These are phyloP conservation scores for Falco concolor DNA, from an alignment of 2,797 vertebrate species.

Conservation along the genomic window DNA sequence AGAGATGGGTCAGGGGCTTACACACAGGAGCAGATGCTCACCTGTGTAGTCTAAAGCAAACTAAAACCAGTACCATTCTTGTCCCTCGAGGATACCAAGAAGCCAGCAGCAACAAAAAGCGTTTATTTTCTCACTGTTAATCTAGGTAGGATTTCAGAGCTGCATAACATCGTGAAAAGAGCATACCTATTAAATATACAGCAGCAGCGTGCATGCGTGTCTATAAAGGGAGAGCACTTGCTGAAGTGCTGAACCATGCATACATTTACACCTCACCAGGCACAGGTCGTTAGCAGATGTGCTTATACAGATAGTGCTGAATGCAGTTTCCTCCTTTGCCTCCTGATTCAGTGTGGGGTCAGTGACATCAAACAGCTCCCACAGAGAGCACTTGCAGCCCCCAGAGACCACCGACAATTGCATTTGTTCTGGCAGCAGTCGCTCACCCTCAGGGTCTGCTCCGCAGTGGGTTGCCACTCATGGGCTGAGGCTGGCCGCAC, in stretches of 20 bases:
- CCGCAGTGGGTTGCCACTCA: background rate
- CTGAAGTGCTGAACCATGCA: background rate
- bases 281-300: background rate
- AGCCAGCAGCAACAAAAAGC: background rate
- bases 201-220: background rate
- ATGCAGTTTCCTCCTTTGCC: background rate
- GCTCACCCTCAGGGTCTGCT: background rate
- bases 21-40: background rate
- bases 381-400: background rate
- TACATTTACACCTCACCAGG: background rate
- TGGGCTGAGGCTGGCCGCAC: background rate
- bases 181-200: background rate
- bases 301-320: background rate
- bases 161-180: background rate
- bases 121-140: background rate
- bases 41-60: background rate
- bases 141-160: background rate
- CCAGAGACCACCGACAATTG: background rate
- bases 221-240: background rate
- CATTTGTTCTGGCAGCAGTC: background rate
- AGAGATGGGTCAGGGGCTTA: background rate
- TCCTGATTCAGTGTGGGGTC: background rate
- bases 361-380: background rate
- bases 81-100: background rate
- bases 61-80: background rate